Evolutionary conservation across 2,797 vertebrate species (phyloP), one percentile per base, ranked within the genome.

Genomic region (Trachurus trachurus): DNA sequence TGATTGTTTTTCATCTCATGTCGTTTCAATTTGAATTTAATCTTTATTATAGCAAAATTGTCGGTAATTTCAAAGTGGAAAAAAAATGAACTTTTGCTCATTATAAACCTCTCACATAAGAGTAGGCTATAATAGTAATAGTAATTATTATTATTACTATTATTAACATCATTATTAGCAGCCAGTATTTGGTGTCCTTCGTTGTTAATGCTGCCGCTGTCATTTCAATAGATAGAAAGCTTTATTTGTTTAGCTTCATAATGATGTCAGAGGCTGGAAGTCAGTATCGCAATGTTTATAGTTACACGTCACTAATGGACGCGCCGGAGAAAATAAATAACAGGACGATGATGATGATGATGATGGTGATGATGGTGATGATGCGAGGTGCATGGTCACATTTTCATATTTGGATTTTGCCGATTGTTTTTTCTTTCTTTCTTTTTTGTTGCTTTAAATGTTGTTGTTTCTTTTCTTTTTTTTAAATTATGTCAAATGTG

Each of bases 281-380:
- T 71, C 2, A 56, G 29, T 69, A 34, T 26, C 37, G 21, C 4
- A 45, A 22, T 62, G 16, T 58, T 50, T 40, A 39, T 40, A 49
- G 45, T 45, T 50, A 71, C 29, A 63, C 15, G 10, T 37, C 61
- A 59, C 47, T 40, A 26, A 39, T 53, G 39, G 61, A 45, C 29
- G 50, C 62, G 9, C 8, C 10, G 59, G 54, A 52, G 45, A 42
- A 74, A 79, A 71, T 15, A 66, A 81, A 73, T 42, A 78, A 42
- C 52, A 77, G 56, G 40, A 40, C 61, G 52, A 57, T 21, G 71
- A 52, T 37, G 61, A 62, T 61, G 15, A 60, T 34, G 40, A 58
- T 40, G 54, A 31, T 40, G 29, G 49, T 15, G 53, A 29, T 44
- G 45, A 57, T 31, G 61, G 52, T 61, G 15, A 60, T 34, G 42